Base-by-base conservation (phyloP, 1,140 invertebrate species). In the Lepidurus packardi region DNA sequence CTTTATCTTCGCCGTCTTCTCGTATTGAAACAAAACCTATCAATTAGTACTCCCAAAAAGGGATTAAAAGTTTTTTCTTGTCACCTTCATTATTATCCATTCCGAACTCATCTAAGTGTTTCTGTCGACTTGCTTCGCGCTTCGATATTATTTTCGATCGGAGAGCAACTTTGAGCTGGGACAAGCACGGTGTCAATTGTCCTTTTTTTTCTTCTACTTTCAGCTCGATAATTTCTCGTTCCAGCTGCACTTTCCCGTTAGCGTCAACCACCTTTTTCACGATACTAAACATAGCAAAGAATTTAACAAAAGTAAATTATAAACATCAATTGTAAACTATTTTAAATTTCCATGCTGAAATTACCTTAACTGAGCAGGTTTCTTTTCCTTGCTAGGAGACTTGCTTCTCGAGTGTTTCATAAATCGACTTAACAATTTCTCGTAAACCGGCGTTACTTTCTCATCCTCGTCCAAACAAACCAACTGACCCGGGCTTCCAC, bases 51-150 rank as follows among this genome's bases (percentile, higher is more conserved):
- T 21, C 16, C 13, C 53, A 65, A n/a, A 13, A 65, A 9, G 21
- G 13, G 21, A 65, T 13, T n/a, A 13, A 65, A 65, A 65, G 16
- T 65, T 65, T 65, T 1, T 13, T 65, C 53, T 65, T 65, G 53
- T 65, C 53, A 65, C 53, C 53, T 65, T 65, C 53, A 21, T 65
- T n/a, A 21, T 65, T 65, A 21, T 65, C 53, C 6, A 65, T 13
- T 65, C 21, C 21, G 53, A 65, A 65, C 53, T 65, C 53, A n/a
- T 65, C 53, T n/a, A 13, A 65, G 13, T 21, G 53, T 21, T 65
- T 65, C 21, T 65, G 53, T 65, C 53, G 53, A 65, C 53, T 65
- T 65, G 16, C 53, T 65, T 65, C 53, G 53, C 53, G 53, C 21
- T 65, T 65, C 16, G 53, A 65, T 21, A 65, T 65, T 21, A 65